These are phyloP conservation scores for Ophion ellenae DNA, from an alignment of 2,888 invertebrate genomes.

Conservation along the genomic window DNA sequence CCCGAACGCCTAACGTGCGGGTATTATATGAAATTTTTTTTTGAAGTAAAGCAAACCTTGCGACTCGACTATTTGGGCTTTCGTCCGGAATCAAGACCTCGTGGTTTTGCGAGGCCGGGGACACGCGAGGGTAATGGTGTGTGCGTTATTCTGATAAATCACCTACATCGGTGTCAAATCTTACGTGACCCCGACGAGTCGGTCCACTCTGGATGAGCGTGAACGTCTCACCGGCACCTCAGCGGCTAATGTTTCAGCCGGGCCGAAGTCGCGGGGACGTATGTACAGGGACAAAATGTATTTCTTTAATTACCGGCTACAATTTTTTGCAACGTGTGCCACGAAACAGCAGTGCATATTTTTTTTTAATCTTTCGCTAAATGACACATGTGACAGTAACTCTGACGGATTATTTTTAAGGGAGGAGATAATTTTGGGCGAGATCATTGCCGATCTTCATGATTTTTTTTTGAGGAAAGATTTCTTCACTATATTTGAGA, in stretches of 20 bases:
- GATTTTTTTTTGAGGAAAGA: no score
- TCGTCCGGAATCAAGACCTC: constrained; percentile 80
- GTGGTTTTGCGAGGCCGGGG: constrained; percentile 78
- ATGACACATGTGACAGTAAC: no score
- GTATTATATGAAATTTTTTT: background rate
- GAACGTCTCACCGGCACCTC: constrained; percentile 31
- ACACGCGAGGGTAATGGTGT: constrained; percentile 81
- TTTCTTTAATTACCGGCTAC: constrained; percentile 19
- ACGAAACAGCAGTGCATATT: background rate
- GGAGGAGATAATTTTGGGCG: no score
- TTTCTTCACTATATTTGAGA: no score
- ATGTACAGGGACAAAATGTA: background rate
- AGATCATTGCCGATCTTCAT: no score
- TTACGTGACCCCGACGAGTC: constrained; percentile 72
- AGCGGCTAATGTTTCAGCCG: constrained; percentile 3
- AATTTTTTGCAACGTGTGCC: background rate
- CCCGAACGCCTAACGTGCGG: background rate
- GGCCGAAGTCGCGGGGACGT: background rate
- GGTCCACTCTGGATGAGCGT: constrained; percentile 58
- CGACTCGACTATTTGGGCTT: constrained; percentile 72
- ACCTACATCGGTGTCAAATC: constrained; percentile 80
- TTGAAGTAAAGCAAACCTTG: constrained; percentile 38
- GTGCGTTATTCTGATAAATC: constrained; percentile 83
- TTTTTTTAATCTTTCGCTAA: background rate
- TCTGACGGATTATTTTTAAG: no score